phyloP scores from a whole-genome alignment of 2,797 vertebrate species.

The Channa striata region DNA sequence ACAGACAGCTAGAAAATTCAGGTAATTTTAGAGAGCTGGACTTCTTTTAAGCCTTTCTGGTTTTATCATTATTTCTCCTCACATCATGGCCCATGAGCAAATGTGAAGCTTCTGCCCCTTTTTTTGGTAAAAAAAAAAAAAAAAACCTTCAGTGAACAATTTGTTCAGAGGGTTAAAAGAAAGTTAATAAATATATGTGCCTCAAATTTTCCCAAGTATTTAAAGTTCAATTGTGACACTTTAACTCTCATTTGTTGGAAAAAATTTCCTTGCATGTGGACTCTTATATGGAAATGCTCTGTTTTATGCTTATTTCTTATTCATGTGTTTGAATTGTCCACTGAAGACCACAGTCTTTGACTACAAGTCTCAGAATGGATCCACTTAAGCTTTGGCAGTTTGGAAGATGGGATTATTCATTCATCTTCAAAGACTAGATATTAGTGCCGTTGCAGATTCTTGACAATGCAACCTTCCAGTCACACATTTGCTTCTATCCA shows the following conservation, averaged over 20 bases:
- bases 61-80: slow-evolving; percentile 69
- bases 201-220: slow-evolving; percentile 17
- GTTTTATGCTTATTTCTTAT: slow-evolving; percentile 51
- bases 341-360: slow-evolving; percentile 61
- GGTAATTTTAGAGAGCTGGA: slow-evolving; percentile 72
- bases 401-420: slow-evolving; percentile 68
- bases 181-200: slow-evolving; percentile 16
- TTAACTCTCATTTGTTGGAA: slow-evolving; percentile 13
- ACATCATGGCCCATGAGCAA: slow-evolving; percentile 47
- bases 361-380: slow-evolving; percentile 72
- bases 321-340: slow-evolving; percentile 62
- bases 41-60: slow-evolving; percentile 66
- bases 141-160: slow-evolving; percentile 38
- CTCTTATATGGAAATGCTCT: slow-evolving; percentile 43
- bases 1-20: slow-evolving; percentile 66
- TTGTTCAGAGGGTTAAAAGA: slow-evolving; percentile 12
- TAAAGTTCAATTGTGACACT: slow-evolving; percentile 22
- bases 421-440: slow-evolving; percentile 61
- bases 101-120: slow-evolving; percentile 28
- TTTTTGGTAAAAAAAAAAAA: no score
- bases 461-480: slow-evolving; percentile 56
- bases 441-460: slow-evolving; percentile 51
- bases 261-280: slow-evolving; percentile 24
- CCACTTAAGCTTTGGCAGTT: slow-evolving; percentile 65
- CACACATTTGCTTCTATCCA: slow-evolving; percentile 38